These are phyloP conservation scores for Accipiter cooperii DNA, from an alignment of 2,113 vertebrate genomes.

Conservation along the genomic window DNA sequence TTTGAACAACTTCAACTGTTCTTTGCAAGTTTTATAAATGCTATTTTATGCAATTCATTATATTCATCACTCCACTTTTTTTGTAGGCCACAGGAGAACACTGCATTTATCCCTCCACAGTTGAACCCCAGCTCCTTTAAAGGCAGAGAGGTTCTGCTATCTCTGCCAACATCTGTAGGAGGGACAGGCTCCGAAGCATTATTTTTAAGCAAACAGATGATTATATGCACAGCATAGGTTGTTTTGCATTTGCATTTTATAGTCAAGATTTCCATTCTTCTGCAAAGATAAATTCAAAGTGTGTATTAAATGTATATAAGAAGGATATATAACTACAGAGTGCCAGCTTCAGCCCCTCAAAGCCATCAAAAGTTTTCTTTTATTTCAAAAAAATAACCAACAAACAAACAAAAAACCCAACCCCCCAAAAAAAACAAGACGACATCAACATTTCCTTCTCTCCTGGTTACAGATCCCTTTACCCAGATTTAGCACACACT, in stretches of 20 bases:
- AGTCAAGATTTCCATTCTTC: background rate
- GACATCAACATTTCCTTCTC: background rate
- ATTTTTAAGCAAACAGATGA: background rate
- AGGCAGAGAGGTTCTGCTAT: background rate
- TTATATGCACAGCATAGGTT: accelerated
- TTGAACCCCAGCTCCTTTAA: background rate
- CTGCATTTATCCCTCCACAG: background rate
- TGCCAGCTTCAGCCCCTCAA: background rate
- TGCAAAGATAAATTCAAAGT: background rate
- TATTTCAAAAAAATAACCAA: background rate
- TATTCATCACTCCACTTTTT: background rate
- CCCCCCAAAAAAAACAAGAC: background rate
- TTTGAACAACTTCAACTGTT: background rate
- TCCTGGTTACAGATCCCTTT: background rate
- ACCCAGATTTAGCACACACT: background rate
- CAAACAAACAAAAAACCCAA: background rate
- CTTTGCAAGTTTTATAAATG: background rate
- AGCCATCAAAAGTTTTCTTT: background rate
- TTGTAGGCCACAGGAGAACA: background rate
- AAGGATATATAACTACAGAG: background rate
- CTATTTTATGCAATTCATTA: background rate
- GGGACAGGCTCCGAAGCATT: background rate
- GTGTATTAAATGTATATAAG: background rate
- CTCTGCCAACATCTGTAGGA: background rate
- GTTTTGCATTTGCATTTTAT: background rate